A percentile compares a stretch with the other conserved stretches of the same genome.
These are phyloP conservation scores for Lutjanus argentimaculatus DNA, from an alignment of 2,797 vertebrate species.

Conservation along the genomic window DNA sequence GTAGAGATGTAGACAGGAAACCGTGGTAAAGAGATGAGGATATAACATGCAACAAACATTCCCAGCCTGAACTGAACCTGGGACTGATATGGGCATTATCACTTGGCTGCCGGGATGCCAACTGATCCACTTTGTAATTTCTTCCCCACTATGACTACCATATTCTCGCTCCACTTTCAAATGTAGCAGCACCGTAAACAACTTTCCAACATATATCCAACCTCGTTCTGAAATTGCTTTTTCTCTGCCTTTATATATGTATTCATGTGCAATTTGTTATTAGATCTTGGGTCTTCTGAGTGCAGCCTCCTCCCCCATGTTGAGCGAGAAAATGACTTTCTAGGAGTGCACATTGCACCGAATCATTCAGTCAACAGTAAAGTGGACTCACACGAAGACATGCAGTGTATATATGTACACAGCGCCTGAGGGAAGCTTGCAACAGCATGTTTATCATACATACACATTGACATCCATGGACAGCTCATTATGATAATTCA, in stretches of 20 bases:
- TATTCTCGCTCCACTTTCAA: not conserved
- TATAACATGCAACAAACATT: not conserved
- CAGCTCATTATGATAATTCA: conserved; percentile 75
- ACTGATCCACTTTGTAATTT: not conserved
- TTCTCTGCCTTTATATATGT: not conserved
- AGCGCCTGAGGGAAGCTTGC: conserved; percentile 45
- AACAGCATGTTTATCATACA: conserved; percentile 61
- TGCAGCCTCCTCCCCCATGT: conserved; percentile 26
- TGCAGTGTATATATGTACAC: conserved; percentile 24
- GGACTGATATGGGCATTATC: not conserved
- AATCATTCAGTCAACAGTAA: conserved; percentile 60
- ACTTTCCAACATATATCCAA: not conserved
- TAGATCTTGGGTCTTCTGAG: conserved; percentile 5
- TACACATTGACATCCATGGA: conserved; percentile 52
- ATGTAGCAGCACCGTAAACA: conserved; percentile 11
- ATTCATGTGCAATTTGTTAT: conserved; percentile 15
- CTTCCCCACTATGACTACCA: not conserved
- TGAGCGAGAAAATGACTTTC: conserved; percentile 56
- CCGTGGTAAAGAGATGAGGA: not conserved
- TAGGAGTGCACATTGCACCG: conserved; percentile 45
- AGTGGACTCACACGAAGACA: conserved; percentile 48
- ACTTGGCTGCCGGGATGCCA: not conserved
- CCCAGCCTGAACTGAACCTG: not conserved
- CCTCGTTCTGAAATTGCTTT: not conserved
- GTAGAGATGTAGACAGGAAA: too few relatives aligned